Conservation (phyloP, 2,113 vertebrate species). For the Phainopepla nitens region DNA sequence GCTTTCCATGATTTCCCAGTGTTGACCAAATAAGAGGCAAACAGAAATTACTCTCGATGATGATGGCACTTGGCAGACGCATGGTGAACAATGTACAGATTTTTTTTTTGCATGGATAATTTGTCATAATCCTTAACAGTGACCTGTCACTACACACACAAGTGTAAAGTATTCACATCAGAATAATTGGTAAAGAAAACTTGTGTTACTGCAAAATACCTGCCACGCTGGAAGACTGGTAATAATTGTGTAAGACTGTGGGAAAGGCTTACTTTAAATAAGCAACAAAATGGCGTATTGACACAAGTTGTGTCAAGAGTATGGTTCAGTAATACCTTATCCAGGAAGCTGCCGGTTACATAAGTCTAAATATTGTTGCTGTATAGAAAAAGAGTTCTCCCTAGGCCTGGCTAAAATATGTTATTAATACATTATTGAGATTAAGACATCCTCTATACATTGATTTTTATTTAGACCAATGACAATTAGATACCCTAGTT, state of each 20-base stretch:
- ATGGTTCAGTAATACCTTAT: neutral
- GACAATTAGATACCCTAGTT: neutral
- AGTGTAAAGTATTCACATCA: neutral
- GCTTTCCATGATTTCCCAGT: neutral
- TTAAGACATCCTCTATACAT: neutral
- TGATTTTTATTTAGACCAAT: neutral
- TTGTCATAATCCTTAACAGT: neutral
- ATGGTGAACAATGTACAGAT: rapidly evolving
- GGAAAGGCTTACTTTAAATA: neutral
- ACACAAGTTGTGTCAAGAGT: neutral
- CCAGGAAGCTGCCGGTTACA: neutral
- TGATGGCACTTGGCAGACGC: neutral
- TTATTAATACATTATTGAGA: neutral
- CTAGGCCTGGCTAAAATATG: neutral
- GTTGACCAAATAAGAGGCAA: neutral
- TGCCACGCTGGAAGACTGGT: neutral
- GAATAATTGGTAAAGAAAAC: neutral
- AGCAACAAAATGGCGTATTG: neutral
- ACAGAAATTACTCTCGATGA: neutral
- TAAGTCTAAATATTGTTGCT: neutral
- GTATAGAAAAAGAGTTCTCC: neutral
- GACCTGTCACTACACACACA: neutral
- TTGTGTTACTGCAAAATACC: neutral
- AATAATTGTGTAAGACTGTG: neutral
- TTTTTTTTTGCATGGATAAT: neutral